A percentile compares a stretch with the other conserved stretches of the same genome.
Conservation (phyloP, 1,140 invertebrate species). For the Chionoecetes opilio region DNA sequence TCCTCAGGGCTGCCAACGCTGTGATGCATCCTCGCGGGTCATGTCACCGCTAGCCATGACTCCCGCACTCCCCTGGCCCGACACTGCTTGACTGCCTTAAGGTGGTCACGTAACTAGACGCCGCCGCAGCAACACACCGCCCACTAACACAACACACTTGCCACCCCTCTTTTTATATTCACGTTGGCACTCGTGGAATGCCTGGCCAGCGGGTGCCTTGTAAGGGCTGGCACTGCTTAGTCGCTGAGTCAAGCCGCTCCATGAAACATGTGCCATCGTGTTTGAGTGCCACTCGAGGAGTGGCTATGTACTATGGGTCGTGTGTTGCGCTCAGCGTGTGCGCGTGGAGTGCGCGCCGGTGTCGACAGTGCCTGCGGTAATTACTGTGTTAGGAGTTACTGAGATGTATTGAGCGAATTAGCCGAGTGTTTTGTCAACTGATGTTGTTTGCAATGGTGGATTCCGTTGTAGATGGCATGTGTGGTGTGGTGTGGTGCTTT, state of each 20-base stretch:
- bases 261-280: conserved; percentile 67
- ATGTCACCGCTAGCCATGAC: neutral
- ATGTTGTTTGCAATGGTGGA: no score
- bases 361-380: conserved; percentile 34
- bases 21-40: conserved; percentile 63
- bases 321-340: conserved; percentile 12
- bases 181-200: conserved; percentile 76
- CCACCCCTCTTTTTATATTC: conserved; percentile 57
- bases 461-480: no score
- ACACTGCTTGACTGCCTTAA: neutral
- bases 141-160: neutral
- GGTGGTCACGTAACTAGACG: neutral
- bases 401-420: no score
- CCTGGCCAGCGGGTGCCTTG: conserved; percentile 62
- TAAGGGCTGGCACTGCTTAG: conserved; percentile 74
- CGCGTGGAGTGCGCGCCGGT: conserved; percentile 3
- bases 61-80: neutral
- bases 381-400: neutral
- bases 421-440: no score
- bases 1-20: conserved; percentile 64
- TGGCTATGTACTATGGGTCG: conserved; percentile 20
- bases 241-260: conserved; percentile 48
- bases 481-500: no score
- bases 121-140: no score
- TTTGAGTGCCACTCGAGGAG: neutral